A percentile compares a stretch with the other conserved stretches of the same genome.
Evolutionary conservation across 2,888 invertebrate genomes (phyloP).

Genomic region (Cyaniris semiargus): DNA sequence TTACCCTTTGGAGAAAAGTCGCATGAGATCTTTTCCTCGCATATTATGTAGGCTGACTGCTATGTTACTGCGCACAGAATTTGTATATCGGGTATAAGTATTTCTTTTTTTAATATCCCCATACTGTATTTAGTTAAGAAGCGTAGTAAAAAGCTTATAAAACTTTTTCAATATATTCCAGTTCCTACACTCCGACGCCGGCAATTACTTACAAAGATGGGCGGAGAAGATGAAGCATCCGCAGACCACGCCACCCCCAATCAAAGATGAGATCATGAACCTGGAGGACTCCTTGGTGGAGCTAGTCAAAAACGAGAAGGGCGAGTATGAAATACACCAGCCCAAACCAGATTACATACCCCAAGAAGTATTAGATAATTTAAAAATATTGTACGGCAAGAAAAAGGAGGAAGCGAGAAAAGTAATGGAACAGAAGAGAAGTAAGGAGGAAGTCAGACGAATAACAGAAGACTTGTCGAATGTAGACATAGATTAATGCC

Average conservation of each 20-base stretch:
- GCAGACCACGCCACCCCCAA: conserved; percentile 42
- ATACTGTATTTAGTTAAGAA: no score
- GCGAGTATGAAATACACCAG: conserved; percentile 70
- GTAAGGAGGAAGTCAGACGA: conserved; percentile 65
- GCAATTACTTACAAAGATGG: conserved; percentile 82
- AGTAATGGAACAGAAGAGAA: conserved; percentile 53
- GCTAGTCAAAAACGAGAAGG: conserved; percentile 62
- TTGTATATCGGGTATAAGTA: no score
- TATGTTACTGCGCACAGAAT: no score
- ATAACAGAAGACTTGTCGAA: conserved; percentile 81
- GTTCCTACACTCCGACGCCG: conserved; percentile 71
- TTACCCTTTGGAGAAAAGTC: no score
- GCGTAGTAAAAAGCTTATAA: no score
- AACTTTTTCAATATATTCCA: conserved; percentile 46
- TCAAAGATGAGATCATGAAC: conserved; percentile 59
- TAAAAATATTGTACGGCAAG: conserved; percentile 60
- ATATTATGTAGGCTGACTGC: no score
- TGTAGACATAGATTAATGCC: conserved; percentile 71
- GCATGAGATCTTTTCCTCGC: no score
- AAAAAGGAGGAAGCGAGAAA: conserved; percentile 59
- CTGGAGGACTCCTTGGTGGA: conserved; percentile 70
- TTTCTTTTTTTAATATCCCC: no score
- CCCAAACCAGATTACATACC: conserved; percentile 67
- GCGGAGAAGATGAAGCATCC: conserved; percentile 77
- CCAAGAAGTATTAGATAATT: conserved; percentile 57